phyloP scores from a whole-genome alignment of 2,113 vertebrate species.

The Leucopsar rothschildi region DNA sequence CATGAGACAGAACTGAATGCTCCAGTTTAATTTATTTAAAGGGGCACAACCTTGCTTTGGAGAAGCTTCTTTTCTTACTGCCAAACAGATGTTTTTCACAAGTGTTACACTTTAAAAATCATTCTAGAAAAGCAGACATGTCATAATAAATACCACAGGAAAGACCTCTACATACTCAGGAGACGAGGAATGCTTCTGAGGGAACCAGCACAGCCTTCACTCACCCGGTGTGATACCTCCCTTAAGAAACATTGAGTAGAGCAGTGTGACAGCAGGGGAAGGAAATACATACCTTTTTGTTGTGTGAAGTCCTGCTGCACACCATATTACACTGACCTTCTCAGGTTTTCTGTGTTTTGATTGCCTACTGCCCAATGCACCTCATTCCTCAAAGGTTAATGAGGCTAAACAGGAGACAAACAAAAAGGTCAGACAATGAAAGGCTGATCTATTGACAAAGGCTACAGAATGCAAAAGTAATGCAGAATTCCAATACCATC shows the following conservation, averaged over 20 bases:
- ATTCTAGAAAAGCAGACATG: background rate
- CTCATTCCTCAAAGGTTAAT: conserved; percentile 58
- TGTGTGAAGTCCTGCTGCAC: background rate
- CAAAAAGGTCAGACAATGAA: conserved; percentile 3
- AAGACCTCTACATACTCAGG: background rate
- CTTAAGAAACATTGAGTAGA: background rate
- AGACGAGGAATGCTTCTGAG: background rate
- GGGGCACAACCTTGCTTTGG: background rate
- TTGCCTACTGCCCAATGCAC: background rate
- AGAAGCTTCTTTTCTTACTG: background rate
- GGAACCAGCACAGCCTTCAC: background rate
- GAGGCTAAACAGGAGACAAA: conserved; percentile 8
- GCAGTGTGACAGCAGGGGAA: background rate
- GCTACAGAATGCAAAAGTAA: background rate
- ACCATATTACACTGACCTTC: background rate
- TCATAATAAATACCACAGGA: background rate
- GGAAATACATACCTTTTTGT: background rate
- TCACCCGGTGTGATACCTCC: background rate
- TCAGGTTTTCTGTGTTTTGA: background rate
- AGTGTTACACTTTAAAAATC: background rate
- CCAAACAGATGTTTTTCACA: background rate
- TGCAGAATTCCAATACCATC: background rate
- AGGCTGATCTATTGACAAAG: background rate
- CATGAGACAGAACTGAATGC: background rate
- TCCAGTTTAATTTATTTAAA: background rate